A percentile compares a stretch with the other conserved stretches of the same genome.
These are phyloP conservation scores for Aphaenogaster ashmeadi DNA, from an alignment of 1,140 invertebrate species.

Conservation along the genomic window DNA sequence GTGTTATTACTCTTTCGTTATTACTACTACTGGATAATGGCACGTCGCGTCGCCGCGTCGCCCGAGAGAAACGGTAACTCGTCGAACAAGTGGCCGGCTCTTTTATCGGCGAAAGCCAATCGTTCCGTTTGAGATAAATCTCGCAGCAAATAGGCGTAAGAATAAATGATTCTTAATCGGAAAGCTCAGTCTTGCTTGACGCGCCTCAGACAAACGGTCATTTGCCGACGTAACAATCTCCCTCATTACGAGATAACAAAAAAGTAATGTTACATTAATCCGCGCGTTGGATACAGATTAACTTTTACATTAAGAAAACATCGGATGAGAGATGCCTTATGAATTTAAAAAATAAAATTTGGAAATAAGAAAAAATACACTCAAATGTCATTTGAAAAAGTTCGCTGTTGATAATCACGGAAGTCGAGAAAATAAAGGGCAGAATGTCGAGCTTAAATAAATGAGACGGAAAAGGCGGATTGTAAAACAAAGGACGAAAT, in stretches of 20 bases:
- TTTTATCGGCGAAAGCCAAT: constrained; percentile 46
- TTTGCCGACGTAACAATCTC: constrained; percentile 25
- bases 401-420: not conserved
- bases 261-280: not conserved
- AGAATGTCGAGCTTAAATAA: not conserved
- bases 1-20: constrained; percentile 62
- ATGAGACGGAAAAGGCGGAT: not conserved
- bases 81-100: constrained; percentile 28
- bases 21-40: constrained; percentile 67
- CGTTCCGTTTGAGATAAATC: constrained; percentile 25
- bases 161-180: constrained; percentile 48
- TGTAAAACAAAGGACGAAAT: not conserved
- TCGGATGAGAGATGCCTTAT: not conserved
- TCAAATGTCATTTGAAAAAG: not conserved
- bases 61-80: constrained; percentile 44
- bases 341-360: not conserved
- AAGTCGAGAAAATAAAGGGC: not conserved
- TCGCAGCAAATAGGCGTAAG: constrained; percentile 2
- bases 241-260: constrained; percentile 1
- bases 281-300: not conserved
- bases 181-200: constrained; percentile 51
- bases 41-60: constrained; percentile 59
- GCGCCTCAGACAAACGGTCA: constrained; percentile 14
- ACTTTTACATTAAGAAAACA: not conserved
- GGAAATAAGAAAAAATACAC: not conserved